A percentile compares a stretch with the other conserved stretches of the same genome.
Evolutionary conservation across 2,888 invertebrate species (phyloP).

Genomic region (Ptychoptera albimana): DNA sequence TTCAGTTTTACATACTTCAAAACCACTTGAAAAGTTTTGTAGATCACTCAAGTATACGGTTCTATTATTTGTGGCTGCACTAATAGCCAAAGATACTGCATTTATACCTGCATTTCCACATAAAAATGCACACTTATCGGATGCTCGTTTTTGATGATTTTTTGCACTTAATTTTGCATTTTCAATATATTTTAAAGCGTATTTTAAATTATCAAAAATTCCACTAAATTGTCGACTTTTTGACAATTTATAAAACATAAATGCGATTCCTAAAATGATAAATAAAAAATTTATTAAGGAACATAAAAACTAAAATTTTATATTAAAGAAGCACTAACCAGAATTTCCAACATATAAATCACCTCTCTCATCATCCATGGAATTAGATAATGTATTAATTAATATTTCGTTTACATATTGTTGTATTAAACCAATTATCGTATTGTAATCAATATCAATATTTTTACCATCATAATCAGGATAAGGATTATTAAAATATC

Average conservation of each 20-base stretch:
- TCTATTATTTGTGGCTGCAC: constrained; percentile 30
- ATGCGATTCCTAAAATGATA: constrained; percentile 49
- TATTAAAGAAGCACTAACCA: constrained; percentile 11
- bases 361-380: constrained; percentile 23
- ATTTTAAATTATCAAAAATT: constrained; percentile 37
- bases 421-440: constrained; percentile 25
- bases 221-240: constrained; percentile 32
- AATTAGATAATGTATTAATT: constrained; percentile 22
- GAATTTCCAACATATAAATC: constrained; percentile 30
- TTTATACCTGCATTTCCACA: constrained; percentile 67
- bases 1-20: constrained; percentile 32
- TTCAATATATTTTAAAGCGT: constrained; percentile 43
- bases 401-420: constrained; percentile 27
- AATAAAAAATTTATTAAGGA: too few relatives aligned
- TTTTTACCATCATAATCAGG: constrained; percentile 21
- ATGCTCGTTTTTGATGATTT: constrained; percentile 30
- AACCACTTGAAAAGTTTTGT: constrained; percentile 24
- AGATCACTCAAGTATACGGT: constrained; percentile 28
- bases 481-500: constrained; percentile 27
- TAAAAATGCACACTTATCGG: constrained; percentile 54
- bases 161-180: constrained; percentile 40
- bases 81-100: constrained; percentile 51
- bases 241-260: constrained; percentile 56
- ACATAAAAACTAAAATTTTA: neutral
- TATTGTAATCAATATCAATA: constrained; percentile 21